phyloP scores from a whole-genome alignment of 2,113 vertebrate species.

The Embiotoca jacksoni region DNA sequence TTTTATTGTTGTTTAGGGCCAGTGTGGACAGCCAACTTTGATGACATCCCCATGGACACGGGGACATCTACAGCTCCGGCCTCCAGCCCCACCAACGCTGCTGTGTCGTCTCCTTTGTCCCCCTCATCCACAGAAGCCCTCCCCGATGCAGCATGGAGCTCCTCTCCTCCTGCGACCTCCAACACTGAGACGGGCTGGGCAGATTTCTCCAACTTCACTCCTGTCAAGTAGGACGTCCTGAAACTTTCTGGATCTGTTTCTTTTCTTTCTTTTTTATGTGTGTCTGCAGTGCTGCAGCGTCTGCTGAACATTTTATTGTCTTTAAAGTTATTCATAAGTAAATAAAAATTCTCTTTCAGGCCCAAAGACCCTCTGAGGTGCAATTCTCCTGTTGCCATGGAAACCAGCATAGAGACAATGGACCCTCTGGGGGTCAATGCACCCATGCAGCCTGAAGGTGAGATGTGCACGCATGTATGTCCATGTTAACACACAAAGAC shows the following conservation, averaged over 20 bases:
- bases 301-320: too few species aligned
- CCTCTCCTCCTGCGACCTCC: constrained; percentile 83
- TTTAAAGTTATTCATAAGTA: too few species aligned
- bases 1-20: constrained; percentile 82
- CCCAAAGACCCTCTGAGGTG: constrained; percentile 93
- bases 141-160: constrained; percentile 87
- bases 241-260: neutral
- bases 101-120: constrained; percentile 55
- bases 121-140: constrained; percentile 33
- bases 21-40: constrained; percentile 95
- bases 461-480: constrained; percentile 53
- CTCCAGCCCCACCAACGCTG: constrained; percentile 75
- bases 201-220: constrained; percentile 92
- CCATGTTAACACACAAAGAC: neutral
- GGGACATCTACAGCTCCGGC: constrained; percentile 85
- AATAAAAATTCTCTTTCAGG: constrained; percentile 77
- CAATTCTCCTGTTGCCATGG: constrained; percentile 98
- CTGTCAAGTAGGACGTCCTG: constrained; percentile 85
- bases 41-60: constrained; percentile 96
- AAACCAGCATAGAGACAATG: constrained; percentile 91
- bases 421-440: constrained; percentile 90
- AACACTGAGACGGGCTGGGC: constrained; percentile 93
- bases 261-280: neutral
- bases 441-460: constrained; percentile 88
- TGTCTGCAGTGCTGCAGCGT: too few species aligned